Evolutionary conservation across 1,140 invertebrate species (phyloP), one percentile per base, ranked within the genome.

Genomic region (Physella acuta): DNA sequence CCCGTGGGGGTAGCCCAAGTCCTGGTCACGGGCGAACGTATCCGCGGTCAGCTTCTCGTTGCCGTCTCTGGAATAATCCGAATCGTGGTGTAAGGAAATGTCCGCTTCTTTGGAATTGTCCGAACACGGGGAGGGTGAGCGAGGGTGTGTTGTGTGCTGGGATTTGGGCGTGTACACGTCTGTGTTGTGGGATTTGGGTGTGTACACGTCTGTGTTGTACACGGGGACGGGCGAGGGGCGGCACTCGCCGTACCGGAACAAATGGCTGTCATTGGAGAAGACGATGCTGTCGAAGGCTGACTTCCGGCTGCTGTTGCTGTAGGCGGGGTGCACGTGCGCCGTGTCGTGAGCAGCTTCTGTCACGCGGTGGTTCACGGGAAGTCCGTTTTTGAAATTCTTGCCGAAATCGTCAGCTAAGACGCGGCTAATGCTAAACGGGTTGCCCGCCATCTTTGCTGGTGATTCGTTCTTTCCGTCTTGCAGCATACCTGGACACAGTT

Each of bases 401-500:
- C 68, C 68, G 49, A 69, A 60, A 31, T 71, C 65, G 31, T 74
- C 67, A n/a, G 71, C 73, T 14, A 70, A 28, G 4, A 70, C 66
- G n/a, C 73, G 56, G 51, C 71, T 68, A 20, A 70, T 73, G 30
- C 63, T 71, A 37, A 70, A 70, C 0, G 70, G 70, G 56, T 71
- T 68, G 17, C 64, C 64, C 3, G 51, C 55, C 14, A 3, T 1
- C 37, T 67, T 67, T 20, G 24, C 51, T 20, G 26, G 31, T 30
- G 36, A 5, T 30, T 33, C 49, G 14, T 16, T 34, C 30, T 31
- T 39, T 3, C 31, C 16, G n/a, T 53, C 37, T n/a, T 61, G 34
- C 5, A 61, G 24, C 59, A 44, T 61, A n/a, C n/a, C n/a, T n/a
- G n/a, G n/a, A n/a, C n/a, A n/a, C n/a, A n/a, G n/a, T n/a, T n/a